Base-by-base conservation (phyloP, 2,888 invertebrate genomes). In the Chromoteleia sp. region DNA sequence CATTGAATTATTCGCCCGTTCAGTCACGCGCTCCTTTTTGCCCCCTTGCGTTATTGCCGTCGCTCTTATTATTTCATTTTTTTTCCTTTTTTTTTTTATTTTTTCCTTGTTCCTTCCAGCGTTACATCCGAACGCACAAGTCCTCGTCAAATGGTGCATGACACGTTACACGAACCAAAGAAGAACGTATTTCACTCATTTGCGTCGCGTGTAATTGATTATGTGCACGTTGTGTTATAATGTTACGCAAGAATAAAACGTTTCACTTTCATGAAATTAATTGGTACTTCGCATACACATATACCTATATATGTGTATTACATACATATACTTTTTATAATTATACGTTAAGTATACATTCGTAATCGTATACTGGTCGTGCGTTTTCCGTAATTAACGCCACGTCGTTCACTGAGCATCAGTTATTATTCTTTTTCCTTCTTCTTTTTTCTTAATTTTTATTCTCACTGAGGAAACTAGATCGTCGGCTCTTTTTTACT, bases 291-390 rank as follows among this genome's bases (percentile, higher is more conserved):
- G 56, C 61, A 48, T 45, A 70, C 61, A 77, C 36, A 76, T 50
- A 56, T 48, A 41, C 7, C 15, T 33, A 54, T 17, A 63, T 33
- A 56, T 54, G 54, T 54, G 56, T 43, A 58, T 54, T 43, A 75
- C 58, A 75, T 67, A 74, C 25, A 75, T 65, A 56, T 58, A 74
- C 12, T 74, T 65, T 61, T 63, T 67, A 76, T 74, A 56, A 74
- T 76, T 59, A 75, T 77, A 70, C 43, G 68, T 68, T 73, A 58
- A 73, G 80, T 80, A 80, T 80, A 80, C 80, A 80, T 80, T 59
- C 45, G 65, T 76, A 81, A 70, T 81, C 81, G 81, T 81, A 81
- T 81, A 81, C 75, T 71, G 71, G 48, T 71, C 58, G 65, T 67
- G 71, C 71, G 67, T 71, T 19, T 58, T 39, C 14, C n/a, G 56